A percentile compares a stretch with the other conserved stretches of the same genome.
Conservation (phyloP, 2,797 vertebrate genomes). For the Parotocinclus haroldoi region DNA sequence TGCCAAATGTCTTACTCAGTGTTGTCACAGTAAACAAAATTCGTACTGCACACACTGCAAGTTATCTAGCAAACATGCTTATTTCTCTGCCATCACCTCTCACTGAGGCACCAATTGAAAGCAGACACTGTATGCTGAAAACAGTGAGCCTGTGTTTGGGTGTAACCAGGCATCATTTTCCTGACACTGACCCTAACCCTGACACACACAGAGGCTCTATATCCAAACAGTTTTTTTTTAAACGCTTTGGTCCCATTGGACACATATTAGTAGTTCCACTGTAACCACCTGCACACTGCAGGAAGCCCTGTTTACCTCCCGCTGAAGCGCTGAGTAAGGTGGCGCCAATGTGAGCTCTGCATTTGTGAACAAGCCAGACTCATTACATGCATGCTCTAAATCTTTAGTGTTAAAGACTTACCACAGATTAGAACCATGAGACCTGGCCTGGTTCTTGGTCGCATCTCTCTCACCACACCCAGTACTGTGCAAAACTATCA, state of each 20-base stretch:
- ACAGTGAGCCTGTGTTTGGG: not conserved
- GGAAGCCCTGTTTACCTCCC: not conserved
- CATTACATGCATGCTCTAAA: not conserved
- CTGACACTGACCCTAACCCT: not conserved
- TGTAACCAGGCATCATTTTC: slow-evolving; percentile 13
- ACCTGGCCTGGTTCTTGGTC: not conserved
- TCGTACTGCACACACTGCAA: too few relatives aligned
- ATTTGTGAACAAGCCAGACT: not conserved
- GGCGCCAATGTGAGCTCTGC: not conserved
- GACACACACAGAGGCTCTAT: not conserved
- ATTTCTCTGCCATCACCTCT: slow-evolving; percentile 8
- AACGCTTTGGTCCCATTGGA: not conserved
- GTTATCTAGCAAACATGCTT: slow-evolving; percentile 3
- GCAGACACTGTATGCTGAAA: not conserved
- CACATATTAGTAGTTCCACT: not conserved
- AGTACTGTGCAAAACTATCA: too few relatives aligned
- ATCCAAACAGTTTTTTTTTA: not conserved
- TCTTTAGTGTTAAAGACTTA: too few relatives aligned
- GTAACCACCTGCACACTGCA: not conserved
- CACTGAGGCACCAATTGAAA: not conserved
- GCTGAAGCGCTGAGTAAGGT: not conserved
- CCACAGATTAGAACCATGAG: not conserved
- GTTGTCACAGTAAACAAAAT: slow-evolving; percentile 5
- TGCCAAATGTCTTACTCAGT: not conserved
- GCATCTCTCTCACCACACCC: too few relatives aligned